Percentiles rank a stretch among this genome's conserved stretches.
Evolutionary conservation across 2,888 invertebrate species (phyloP).

Genomic region (Stenchaetothrips biformis): DNA sequence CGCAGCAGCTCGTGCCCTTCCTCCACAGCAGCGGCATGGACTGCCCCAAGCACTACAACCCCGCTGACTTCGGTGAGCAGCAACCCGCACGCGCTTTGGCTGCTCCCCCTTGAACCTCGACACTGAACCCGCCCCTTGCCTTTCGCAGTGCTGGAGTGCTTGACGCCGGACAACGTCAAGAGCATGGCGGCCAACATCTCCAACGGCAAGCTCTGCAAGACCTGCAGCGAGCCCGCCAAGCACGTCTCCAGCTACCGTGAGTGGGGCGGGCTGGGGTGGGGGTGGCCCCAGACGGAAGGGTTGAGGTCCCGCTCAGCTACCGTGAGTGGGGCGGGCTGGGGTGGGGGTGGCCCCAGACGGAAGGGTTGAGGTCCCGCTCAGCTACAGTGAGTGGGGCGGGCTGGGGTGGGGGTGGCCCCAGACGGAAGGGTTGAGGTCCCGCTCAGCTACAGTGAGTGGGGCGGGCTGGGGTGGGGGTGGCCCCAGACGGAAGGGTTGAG

Average conservation of each 20-base stretch:
- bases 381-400: too few species aligned
- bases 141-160: background rate
- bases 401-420: too few species aligned
- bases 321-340: too few species aligned
- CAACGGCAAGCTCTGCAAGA: slow-evolving; percentile 18
- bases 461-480: too few species aligned
- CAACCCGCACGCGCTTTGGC: background rate
- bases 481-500: too few species aligned
- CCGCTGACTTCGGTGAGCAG: slow-evolving; percentile 61
- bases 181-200: background rate
- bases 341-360: too few species aligned
- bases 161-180: background rate
- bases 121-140: background rate
- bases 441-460: too few species aligned
- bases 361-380: too few species aligned
- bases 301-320: too few species aligned
- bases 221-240: slow-evolving; percentile 3
- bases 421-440: too few species aligned
- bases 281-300: background rate
- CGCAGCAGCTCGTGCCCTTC: slow-evolving; percentile 64
- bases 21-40: slow-evolving; percentile 58
- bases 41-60: slow-evolving; percentile 74
- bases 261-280: background rate
- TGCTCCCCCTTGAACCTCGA: background rate
- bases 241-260: slow-evolving; percentile 17